These are phyloP conservation scores for Melanotaenia pygmaea DNA, from an alignment of 2,797 vertebrate genomes.

Conservation along the genomic window DNA sequence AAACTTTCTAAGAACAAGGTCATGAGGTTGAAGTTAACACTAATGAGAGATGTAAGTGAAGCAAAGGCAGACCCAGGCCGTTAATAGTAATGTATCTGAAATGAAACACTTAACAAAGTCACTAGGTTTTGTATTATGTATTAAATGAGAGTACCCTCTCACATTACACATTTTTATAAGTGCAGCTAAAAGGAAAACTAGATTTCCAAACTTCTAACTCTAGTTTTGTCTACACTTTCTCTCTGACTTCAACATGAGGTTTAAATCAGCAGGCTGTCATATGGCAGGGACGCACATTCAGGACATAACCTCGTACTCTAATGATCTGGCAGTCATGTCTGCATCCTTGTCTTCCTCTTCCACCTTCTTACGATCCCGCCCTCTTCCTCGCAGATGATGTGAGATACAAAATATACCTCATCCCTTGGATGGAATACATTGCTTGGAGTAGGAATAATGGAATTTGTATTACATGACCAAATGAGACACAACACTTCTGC, in stretches of 20 bases:
- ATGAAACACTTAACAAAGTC: background rate
- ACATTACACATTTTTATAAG: background rate
- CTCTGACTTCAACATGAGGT: conserved; percentile 61
- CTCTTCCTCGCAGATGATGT: conserved; percentile 48
- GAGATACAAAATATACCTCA: conserved; percentile 38
- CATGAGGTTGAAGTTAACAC: background rate
- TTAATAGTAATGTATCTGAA: background rate
- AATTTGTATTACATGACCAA: conserved; percentile 13
- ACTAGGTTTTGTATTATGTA: background rate
- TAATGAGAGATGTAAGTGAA: background rate
- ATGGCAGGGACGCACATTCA: conserved; percentile 59
- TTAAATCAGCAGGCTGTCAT: conserved; percentile 66
- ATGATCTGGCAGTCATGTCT: conserved; percentile 62
- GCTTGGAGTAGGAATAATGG: conserved; percentile 37
- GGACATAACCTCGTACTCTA: conserved; percentile 65
- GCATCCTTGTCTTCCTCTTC: conserved; percentile 48
- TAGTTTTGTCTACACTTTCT: conserved; percentile 33
- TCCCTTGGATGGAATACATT: conserved; percentile 14
- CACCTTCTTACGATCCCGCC: conserved; percentile 45
- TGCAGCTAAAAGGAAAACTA: background rate
- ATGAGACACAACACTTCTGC: conserved; percentile 31
- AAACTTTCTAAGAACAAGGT: background rate
- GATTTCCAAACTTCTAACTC: conserved; percentile 14
- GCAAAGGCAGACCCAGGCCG: background rate
- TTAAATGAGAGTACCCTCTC: background rate